These are phyloP conservation scores for Parazoanthus darwini DNA, from an alignment of 92 coral and sea anemone genomes.

Conservation along the genomic window DNA sequence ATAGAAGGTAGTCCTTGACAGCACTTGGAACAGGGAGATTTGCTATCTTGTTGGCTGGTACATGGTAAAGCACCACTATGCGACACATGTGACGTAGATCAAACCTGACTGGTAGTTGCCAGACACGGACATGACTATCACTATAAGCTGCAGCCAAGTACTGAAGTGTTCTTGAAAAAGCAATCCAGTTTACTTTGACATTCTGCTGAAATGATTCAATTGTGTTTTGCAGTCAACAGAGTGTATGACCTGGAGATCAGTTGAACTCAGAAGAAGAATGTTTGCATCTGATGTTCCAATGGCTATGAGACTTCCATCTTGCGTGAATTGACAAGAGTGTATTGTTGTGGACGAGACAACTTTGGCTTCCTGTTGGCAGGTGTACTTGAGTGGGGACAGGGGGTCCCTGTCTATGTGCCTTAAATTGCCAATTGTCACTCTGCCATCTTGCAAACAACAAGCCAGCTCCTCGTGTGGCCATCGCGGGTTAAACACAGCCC, in stretches of 20 bases:
- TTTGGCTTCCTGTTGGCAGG: conserved; percentile 69
- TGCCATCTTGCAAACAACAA: conserved; percentile 89
- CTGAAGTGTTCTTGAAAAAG: conserved; percentile 77
- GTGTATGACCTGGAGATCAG: conserved; percentile 40
- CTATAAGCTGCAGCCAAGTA: conserved; percentile 88
- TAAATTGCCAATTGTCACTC: conserved; percentile 71
- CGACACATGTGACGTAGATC: conserved; percentile 79
- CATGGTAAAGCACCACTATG: conserved; percentile 71
- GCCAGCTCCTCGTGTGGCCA: conserved; percentile 65
- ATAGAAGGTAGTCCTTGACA: conserved; percentile 68
- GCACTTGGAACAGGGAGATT: conserved; percentile 72
- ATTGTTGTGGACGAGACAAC: conserved; percentile 67
- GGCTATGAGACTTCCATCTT: conserved; percentile 72
- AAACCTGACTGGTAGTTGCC: conserved; percentile 78
- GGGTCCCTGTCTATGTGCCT: conserved; percentile 52
- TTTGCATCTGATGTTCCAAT: conserved; percentile 85
- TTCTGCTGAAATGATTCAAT: conserved; percentile 60
- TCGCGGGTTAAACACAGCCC: conserved; percentile 84
- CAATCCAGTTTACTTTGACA: conserved; percentile 74
- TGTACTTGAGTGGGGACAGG: conserved; percentile 56
- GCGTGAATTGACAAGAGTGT: conserved; percentile 78
- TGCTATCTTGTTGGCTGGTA: conserved; percentile 70
- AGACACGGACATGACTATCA: conserved; percentile 74
- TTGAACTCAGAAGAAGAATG: conserved; percentile 58
- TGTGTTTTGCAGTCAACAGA: conserved; percentile 70